phyloP scores from a whole-genome alignment of 2,113 vertebrate species.

The Phalacrocorax pelagicus region DNA sequence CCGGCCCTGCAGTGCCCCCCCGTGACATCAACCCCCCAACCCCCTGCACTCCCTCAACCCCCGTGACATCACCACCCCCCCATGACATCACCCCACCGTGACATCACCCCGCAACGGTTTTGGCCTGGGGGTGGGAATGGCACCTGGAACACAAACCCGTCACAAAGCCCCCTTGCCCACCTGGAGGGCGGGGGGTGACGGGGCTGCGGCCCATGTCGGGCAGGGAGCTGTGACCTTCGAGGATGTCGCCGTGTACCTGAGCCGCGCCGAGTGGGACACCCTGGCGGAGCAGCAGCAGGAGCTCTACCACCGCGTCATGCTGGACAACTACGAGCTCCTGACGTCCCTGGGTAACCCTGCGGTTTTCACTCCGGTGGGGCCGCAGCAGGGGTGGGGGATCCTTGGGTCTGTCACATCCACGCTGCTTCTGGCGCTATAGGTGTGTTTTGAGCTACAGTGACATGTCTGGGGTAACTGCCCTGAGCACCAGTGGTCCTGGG shows the following conservation, averaged over 20 bases:
- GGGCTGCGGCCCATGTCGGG: background rate
- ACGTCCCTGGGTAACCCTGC: background rate
- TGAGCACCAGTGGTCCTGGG: background rate
- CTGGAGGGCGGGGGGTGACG: too few species aligned
- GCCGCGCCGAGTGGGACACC: background rate
- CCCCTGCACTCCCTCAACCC: too few species aligned
- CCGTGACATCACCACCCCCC: too few species aligned
- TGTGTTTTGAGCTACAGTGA: rapidly evolving
- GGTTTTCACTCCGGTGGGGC: rapidly evolving
- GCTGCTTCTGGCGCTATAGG: background rate
- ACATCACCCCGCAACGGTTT: too few species aligned
- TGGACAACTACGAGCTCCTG: background rate
- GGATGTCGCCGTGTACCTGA: background rate
- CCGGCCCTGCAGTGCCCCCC: too few species aligned
- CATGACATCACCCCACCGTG: too few species aligned
- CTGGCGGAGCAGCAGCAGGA: background rate
- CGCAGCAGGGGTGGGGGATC: too few species aligned
- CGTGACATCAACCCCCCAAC: too few species aligned
- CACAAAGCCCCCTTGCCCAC: too few species aligned
- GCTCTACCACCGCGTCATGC: background rate
- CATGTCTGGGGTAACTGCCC: too few species aligned
- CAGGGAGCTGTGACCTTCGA: background rate
- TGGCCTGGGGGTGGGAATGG: too few species aligned
- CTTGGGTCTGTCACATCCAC: rapidly evolving
- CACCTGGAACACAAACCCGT: rapidly evolving